Base-by-base conservation (phyloP, 2,797 vertebrate species). In the Anisognathus igniventris region DNA sequence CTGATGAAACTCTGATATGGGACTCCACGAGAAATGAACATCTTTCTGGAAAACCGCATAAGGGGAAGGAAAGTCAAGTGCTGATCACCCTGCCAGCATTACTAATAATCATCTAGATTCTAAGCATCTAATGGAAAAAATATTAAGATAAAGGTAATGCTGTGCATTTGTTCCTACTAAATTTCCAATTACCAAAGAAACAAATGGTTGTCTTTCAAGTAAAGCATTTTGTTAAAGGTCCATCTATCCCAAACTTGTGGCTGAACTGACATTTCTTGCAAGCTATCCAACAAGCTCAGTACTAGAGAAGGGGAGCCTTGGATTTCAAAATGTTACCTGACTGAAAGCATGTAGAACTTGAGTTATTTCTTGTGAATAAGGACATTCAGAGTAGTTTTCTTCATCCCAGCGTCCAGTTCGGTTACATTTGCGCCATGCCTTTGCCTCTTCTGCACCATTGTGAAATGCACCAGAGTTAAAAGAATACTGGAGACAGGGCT, bases 361-460 rank as follows among this genome's bases (percentile, higher is more conserved):
- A 39, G 99, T 99, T 81, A 99, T 95, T 91, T 99, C 98, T 57
- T 98, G 98, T 81, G 98, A 98, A 48, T 98, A 99, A 7, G 98
- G 98, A 87, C 99, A 99, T 93, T 98, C 98, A 60, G 98, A 98
- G 96, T 99, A 99, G 96, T 98, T 98, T 47, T 98, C 98, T 68
- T 99, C 98, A 22, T 98, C 98, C 99, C 99, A 99, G 0, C 93
- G 98, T 14, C 99, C 99, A 1, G 96, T 88, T 14, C 98, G 97
- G 93, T 98, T 98, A 67, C 99, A 99, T 71, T 97, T 98, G 15
- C 99, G 98, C 98, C 98, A 99, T 0, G 98, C 98, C 96, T 98
- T 99, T 86, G 98, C 98, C 92, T 98, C 98, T 44, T 92, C 96
- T 61, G 90, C 95, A 1, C 94, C 81, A 42, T 92, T 95, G 57